phyloP scores from a whole-genome alignment of 2,797 vertebrate genomes.

The Accipiter superciliosus region DNA sequence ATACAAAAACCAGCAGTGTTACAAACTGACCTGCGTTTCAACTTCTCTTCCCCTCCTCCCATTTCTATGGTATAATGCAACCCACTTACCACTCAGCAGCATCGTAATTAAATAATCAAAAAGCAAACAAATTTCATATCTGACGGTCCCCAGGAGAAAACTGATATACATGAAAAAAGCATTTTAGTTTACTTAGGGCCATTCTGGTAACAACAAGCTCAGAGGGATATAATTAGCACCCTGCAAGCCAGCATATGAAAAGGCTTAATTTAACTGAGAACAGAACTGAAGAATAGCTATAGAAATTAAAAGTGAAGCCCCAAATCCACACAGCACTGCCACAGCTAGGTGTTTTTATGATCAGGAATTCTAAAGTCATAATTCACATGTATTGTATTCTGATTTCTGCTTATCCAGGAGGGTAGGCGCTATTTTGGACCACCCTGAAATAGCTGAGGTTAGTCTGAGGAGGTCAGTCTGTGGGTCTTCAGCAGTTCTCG shows the following conservation, averaged over 20 bases:
- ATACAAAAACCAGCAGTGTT: not conserved
- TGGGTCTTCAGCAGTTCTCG: not conserved
- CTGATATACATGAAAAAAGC: conserved; percentile 38
- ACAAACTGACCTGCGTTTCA: not conserved
- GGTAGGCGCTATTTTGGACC: not conserved
- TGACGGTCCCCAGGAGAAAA: conserved; percentile 42
- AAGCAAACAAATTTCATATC: conserved; percentile 35
- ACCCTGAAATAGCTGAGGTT: not conserved
- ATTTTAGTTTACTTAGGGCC: conserved; percentile 37
- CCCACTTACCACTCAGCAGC: conserved; percentile 2
- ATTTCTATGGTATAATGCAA: not conserved
- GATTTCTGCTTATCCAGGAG: not conserved
- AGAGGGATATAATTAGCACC: conserved; percentile 71
- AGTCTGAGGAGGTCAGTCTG: not conserved
- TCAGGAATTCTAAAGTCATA: not conserved
- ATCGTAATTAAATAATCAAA: conserved; percentile 35
- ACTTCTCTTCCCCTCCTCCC: not conserved
- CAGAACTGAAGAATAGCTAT: conserved; percentile 65
- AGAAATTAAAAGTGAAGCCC: conserved; percentile 68
- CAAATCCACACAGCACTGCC: conserved; percentile 48
- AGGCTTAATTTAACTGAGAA: conserved; percentile 73
- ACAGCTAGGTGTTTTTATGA: conserved; percentile 22
- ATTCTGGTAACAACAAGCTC: conserved; percentile 65
- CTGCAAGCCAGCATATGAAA: conserved; percentile 69
- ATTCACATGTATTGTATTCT: not conserved